Base-by-base conservation (phyloP, 2,797 vertebrate species). In the Eidolon dupreanum region DNA sequence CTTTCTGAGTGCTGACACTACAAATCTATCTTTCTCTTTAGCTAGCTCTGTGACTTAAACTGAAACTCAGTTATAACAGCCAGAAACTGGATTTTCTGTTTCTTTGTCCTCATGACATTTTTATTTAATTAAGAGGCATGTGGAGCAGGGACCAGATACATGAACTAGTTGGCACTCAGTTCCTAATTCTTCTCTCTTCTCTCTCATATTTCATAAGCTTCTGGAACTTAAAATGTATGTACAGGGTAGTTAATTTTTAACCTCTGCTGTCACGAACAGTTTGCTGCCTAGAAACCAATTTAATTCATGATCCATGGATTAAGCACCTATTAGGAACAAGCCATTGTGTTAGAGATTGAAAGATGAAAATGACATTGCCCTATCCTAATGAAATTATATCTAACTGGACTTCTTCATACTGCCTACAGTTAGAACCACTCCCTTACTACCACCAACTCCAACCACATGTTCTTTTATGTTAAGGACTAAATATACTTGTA, bases 251-350 rank as follows among this genome's bases (percentile, higher is more conserved):
- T 90, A 93, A 84, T 66, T 88, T 96, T 91, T 90, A 93, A 91
- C 17, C 53, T 87, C 53, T 93, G 16, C 43, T 86, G 36, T 95
- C 75, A 90, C 0, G 20, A 91, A 87, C 9, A 68, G 28, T 90
- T 95, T 92, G 55, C 46, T 88, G n/a, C 68, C 84, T 87, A 70
- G 46, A 97, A 87, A 90, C 55, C 9, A 93, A 75, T 85, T 95
- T 28, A 92, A 68, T 68, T 90, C 38, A 90, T 86, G 92, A 84
- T 61, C 24, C 36, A 68, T 63, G 15, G 82, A 88, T 81, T 90
- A 87, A 84, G 17, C 61, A 51, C 7, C 59, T 38, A 57, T 82
- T 90, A 65, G 26, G 43, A 95, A 90, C 59, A 86, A 92, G 31
- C 15, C 43, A 79, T 46, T 87, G 31, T 87, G 20, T 75, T 92